Evolutionary conservation across 64 coral and sea anemone species (phyloP), one percentile per base, ranked within the genome.

Genomic region (Hydrozoanthus tunicans): DNA sequence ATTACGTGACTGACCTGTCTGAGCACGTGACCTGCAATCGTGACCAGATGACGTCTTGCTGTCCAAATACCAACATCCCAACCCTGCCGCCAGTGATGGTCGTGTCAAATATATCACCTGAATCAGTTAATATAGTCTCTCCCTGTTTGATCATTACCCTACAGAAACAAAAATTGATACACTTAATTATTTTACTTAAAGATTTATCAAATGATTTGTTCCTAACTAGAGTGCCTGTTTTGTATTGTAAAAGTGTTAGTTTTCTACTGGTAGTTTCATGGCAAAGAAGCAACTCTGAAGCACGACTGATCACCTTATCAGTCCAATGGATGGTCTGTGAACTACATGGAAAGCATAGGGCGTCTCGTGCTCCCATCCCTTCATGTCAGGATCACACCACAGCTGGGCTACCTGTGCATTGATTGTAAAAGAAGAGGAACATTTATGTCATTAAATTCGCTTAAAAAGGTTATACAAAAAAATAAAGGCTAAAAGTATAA

Each of bases 11-110:
- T 94, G 9, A 94, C 93, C 93, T 94, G 53, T 94, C 93, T 64
- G 62, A 77, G 61, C 94, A 95, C 62, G 80, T 89, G 1, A 67
- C 90, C 12, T 92, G 83, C 56, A 95, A 79, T 23, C 78, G 77
- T 53, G 94, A 95, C 94, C 94, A 95, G 54, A 95, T 89, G n/a
- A 95, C 90, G 79, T 95, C 85, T 54, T 95, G 90, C 20, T 95
- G 94, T 75, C 90, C 90, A 69, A 89, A 95, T 5, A 95, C 90
- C 25, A 95, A 89, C 94, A 95, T 92, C 11, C 94, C 94, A 20
- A 92, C 77, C 61, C 83, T 69, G 7, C 94, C 94, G 8, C 94
- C 94, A 51, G 82, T 92, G 23, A 92, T 77, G 3, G 83, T 77
- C 1, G 83, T 95, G 57, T 95, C 91, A 81, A 68, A 92, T 10